Evolutionary conservation across 2,888 invertebrate genomes (phyloP).

Genomic region (Heterodera filipjevi): DNA sequence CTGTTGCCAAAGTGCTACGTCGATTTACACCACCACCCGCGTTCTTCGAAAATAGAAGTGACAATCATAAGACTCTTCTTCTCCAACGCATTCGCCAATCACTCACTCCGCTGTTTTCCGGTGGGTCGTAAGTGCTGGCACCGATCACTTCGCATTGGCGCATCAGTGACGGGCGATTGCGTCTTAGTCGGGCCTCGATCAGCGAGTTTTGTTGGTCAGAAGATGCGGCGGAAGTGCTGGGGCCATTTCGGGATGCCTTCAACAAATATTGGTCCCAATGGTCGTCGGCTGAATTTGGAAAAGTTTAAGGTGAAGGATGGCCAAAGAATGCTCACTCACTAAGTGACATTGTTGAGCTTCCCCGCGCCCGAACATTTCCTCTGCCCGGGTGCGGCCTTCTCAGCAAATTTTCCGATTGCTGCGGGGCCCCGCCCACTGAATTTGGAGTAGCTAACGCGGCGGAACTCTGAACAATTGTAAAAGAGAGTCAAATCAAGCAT

Average conservation of each 20-base stretch:
- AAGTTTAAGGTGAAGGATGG: neutral
- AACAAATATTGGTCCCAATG: slow-evolving; percentile 86
- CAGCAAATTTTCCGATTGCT: slow-evolving; percentile 14
- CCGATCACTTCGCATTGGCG: slow-evolving; percentile 59
- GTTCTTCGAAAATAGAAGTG: neutral
- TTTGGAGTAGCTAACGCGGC: slow-evolving; percentile 12
- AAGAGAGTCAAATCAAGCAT: neutral
- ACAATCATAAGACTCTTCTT: neutral
- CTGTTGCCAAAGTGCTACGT: slow-evolving; percentile 60
- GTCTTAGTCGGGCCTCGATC: slow-evolving; percentile 44
- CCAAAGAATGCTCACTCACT: slow-evolving; percentile 38
- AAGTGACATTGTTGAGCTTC: slow-evolving; percentile 41
- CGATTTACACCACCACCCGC: slow-evolving; percentile 43
- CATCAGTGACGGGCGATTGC: slow-evolving; percentile 62
- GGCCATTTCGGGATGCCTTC: slow-evolving; percentile 42
- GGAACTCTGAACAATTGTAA: neutral
- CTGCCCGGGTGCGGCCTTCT: slow-evolving; percentile 24
- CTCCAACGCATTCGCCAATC: too few species aligned
- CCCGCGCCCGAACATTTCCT: slow-evolving; percentile 22
- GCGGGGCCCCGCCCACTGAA: slow-evolving; percentile 28
- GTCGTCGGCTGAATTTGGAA: slow-evolving; percentile 70
- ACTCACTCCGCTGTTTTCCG: neutral
- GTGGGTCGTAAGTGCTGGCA: slow-evolving; percentile 5
- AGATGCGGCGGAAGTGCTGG: slow-evolving; percentile 17
- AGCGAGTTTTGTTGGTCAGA: slow-evolving; percentile 29